Percentiles rank a stretch among this genome's conserved stretches.
Evolutionary conservation across 2,888 invertebrate species (phyloP).

Genomic region (Ophion ellenae): DNA sequence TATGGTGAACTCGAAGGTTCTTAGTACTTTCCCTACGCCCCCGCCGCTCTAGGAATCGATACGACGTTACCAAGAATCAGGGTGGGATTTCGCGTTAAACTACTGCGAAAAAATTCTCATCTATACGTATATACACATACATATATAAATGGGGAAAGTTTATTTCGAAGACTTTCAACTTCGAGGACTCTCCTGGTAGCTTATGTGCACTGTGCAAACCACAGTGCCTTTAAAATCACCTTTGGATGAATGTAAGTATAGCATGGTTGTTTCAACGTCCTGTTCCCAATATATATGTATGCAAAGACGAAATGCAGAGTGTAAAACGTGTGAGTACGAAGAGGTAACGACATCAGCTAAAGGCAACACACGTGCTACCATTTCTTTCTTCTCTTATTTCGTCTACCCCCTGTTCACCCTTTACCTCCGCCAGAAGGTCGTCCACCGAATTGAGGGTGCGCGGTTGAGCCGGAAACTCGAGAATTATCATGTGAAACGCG

Average conservation of each 20-base stretch:
- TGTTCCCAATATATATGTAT: neutral
- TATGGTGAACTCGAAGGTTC: conserved; percentile 53
- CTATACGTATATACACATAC: neutral
- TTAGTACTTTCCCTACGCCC: conserved; percentile 73
- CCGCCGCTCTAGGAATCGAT: conserved; percentile 75
- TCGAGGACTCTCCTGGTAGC: too few species aligned
- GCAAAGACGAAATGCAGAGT: conserved; percentile 20
- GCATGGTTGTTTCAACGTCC: too few species aligned
- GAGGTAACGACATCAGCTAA: conserved; percentile 32
- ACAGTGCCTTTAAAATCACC: too few species aligned
- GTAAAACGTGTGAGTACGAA: conserved; percentile 39
- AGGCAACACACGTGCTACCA: conserved; percentile 38
- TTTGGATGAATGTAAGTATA: too few species aligned
- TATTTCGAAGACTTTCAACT: too few species aligned
- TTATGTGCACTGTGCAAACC: too few species aligned
- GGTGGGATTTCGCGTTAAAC: conserved; percentile 78
- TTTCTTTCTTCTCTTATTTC: conserved; percentile 44
- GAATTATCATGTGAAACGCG: conserved; percentile 61
- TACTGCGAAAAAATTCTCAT: conserved; percentile 73
- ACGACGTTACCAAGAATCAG: conserved; percentile 79
- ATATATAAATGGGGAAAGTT: neutral
- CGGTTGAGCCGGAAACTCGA: conserved; percentile 51
- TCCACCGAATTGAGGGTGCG: conserved; percentile 43
- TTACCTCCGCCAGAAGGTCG: conserved; percentile 41
- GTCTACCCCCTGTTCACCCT: conserved; percentile 16